phyloP scores from a whole-genome alignment of 1,140 invertebrate genomes.

The Laodelphax striatellus region DNA sequence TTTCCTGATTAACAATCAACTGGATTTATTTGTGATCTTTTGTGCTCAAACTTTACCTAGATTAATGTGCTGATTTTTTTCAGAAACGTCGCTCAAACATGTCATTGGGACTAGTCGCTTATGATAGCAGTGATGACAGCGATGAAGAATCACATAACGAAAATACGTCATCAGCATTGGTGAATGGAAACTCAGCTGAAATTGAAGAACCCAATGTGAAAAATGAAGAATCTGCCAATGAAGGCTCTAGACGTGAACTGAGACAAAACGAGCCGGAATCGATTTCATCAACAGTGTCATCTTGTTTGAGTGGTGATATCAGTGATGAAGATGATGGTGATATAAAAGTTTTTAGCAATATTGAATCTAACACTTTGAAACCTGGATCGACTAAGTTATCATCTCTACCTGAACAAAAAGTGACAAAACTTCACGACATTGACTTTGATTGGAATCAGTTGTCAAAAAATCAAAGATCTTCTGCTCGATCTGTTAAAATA shows the following conservation, averaged over 20 bases:
- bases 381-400: neutral
- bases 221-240: neutral
- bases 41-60: too few species aligned
- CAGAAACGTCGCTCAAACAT: too few species aligned
- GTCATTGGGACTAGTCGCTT: too few species aligned
- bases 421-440: neutral
- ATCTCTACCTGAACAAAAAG: neutral
- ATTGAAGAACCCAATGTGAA: neutral
- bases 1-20: too few species aligned
- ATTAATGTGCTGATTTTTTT: too few species aligned
- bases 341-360: neutral
- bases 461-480: neutral
- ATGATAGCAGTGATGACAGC: neutral
- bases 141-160: neutral
- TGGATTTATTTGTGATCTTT: too few species aligned
- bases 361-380: neutral
- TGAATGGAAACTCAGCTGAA: neutral
- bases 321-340: neutral
- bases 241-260: neutral
- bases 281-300: neutral
- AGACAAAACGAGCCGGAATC: neutral
- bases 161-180: neutral
- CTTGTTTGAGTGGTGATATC: neutral
- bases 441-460: slow-evolving; percentile 1
- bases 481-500: neutral